phyloP scores from a whole-genome alignment of 2,888 invertebrate species.

The Cancer borealis region DNA sequence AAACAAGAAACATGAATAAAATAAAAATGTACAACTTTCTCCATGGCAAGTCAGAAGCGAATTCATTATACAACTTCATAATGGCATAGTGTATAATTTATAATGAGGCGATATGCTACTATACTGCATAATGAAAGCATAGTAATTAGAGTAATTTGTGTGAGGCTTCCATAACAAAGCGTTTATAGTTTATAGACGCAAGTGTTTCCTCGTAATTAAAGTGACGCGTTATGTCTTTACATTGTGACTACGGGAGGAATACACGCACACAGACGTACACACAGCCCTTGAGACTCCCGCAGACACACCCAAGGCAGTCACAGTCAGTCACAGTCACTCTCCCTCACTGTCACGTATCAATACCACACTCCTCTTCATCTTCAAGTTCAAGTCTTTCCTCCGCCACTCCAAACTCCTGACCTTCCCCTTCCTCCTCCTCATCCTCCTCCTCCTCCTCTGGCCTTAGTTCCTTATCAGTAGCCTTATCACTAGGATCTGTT shows the following conservation, averaged over 20 bases:
- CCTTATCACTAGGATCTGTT: conserved; percentile 14
- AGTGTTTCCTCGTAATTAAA: neutral
- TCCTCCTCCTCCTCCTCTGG: conserved; percentile 42
- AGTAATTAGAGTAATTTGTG: conserved; percentile 52
- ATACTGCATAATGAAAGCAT: conserved; percentile 28
- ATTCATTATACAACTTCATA: neutral
- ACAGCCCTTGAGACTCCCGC: too few species aligned
- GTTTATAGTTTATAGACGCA: neutral
- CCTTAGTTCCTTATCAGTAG: conserved; percentile 14
- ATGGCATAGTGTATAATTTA: neutral
- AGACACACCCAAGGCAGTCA: neutral
- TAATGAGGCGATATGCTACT: conserved; percentile 18
- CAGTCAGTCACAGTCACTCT: neutral
- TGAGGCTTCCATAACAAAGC: neutral
- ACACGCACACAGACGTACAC: too few species aligned
- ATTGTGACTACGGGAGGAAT: too few species aligned
- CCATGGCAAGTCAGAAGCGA: neutral
- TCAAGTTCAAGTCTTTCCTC: conserved; percentile 30
- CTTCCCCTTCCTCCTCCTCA: neutral
- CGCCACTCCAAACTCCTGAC: neutral
- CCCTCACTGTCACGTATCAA: conserved; percentile 57
- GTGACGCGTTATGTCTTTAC: too few species aligned
- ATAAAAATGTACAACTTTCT: neutral
- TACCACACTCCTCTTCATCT: conserved; percentile 49
- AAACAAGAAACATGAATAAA: neutral